Conservation (phyloP, 2,113 vertebrate species). For the Mustela lutreola region DNA sequence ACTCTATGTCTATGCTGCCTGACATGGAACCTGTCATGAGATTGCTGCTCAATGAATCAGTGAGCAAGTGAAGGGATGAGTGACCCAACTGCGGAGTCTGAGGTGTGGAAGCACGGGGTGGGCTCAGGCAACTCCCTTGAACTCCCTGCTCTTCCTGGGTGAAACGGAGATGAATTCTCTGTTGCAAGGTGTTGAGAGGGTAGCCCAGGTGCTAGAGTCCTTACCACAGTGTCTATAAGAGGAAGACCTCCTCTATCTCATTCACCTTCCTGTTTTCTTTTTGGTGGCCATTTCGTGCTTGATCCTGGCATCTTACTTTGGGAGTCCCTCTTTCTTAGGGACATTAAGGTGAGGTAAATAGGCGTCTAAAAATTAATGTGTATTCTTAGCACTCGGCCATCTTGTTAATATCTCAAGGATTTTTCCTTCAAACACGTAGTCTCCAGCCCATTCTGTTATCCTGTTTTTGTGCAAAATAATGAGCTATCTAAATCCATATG, state of each 20-base stretch:
- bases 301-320: not conserved
- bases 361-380: not conserved
- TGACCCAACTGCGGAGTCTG: not conserved
- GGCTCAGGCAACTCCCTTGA: not conserved
- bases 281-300: not conserved
- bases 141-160: not conserved
- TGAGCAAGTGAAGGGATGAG: not conserved
- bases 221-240: not conserved
- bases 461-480: not conserved
- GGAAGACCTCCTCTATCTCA: not conserved
- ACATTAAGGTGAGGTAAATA: not conserved
- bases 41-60: not conserved
- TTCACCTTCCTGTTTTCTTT: not conserved
- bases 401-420: not conserved
- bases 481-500: not conserved
- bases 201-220: not conserved
- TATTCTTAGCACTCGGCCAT: not conserved
- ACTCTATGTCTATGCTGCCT: not conserved
- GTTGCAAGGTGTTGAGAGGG: not conserved
- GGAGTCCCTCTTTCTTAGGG: not conserved
- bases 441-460: not conserved
- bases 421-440: slow-evolving; percentile 9
- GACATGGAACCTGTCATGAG: not conserved
- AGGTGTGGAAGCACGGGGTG: not conserved
- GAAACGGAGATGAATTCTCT: not conserved